Percentiles rank a stretch among this genome's conserved stretches.
These are phyloP conservation scores for Ptychobarbus kaznakovi DNA, from an alignment of 2,797 vertebrate species.

Conservation along the genomic window DNA sequence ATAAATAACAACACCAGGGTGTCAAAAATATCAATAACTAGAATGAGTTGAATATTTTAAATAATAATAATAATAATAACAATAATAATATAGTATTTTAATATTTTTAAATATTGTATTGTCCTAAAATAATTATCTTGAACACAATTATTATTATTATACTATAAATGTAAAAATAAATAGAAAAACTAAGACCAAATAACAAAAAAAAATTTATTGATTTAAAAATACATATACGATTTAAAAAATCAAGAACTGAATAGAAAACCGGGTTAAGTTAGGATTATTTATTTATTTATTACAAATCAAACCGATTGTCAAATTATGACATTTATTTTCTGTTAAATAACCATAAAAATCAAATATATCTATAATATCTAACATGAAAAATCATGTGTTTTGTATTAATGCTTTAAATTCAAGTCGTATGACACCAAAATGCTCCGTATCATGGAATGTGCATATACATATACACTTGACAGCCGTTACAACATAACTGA, in stretches of 20 bases:
- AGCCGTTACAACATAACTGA: slow-evolving; percentile 1
- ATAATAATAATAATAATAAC: background rate
- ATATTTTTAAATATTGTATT: background rate
- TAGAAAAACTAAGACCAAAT: background rate
- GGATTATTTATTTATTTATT: background rate
- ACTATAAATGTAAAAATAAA: background rate
- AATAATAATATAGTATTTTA: background rate
- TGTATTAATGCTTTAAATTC: background rate
- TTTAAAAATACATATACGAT: background rate
- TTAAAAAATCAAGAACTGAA: background rate
- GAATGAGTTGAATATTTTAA: background rate
- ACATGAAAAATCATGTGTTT: background rate
- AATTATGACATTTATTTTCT: background rate
- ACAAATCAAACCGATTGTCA: background rate
- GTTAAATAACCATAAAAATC: background rate
- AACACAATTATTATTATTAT: background rate
- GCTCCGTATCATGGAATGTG: background rate
- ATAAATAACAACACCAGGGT: background rate
- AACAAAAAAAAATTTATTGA: background rate
- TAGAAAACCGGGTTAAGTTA: background rate
- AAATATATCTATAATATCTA: background rate
- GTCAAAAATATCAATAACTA: background rate
- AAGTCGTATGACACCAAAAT: background rate
- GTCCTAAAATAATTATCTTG: background rate
- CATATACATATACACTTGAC: background rate